phyloP scores from a whole-genome alignment of 2,888 invertebrate species.

The Acleris emargana region DNA sequence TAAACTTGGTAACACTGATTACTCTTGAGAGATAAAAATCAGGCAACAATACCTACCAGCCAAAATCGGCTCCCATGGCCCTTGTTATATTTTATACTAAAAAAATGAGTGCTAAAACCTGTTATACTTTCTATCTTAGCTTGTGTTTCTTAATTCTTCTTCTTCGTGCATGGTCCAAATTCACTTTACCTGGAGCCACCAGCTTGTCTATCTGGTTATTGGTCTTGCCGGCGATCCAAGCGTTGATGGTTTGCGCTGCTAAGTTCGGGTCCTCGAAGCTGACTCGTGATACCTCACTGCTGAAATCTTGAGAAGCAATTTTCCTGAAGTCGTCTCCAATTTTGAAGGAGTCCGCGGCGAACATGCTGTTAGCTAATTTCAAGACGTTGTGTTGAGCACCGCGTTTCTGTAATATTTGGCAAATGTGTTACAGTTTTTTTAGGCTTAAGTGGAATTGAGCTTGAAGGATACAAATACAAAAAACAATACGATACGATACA shows the following conservation, averaged over 20 bases:
- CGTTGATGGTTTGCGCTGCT: conserved; percentile 85
- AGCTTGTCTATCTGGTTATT: conserved; percentile 86
- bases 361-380: conserved; percentile 67
- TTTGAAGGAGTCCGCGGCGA: conserved; percentile 58
- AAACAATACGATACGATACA: too few relatives aligned
- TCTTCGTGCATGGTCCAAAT: background rate
- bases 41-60: too few relatives aligned
- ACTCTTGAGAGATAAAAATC: too few relatives aligned
- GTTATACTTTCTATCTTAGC: too few relatives aligned
- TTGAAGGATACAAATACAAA: too few relatives aligned
- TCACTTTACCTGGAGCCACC: conserved; percentile 78
- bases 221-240: conserved; percentile 88
- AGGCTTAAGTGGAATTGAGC: too few relatives aligned
- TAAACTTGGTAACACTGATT: too few relatives aligned
- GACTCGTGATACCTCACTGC: conserved; percentile 80
- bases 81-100: too few relatives aligned
- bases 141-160: background rate
- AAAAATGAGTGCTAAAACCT: too few relatives aligned
- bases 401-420: conserved; percentile 59
- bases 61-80: too few relatives aligned
- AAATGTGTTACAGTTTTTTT: background rate
- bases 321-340: conserved; percentile 59
- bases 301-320: conserved; percentile 71
- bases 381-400: conserved; percentile 59
- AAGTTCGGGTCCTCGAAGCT: conserved; percentile 78